These are phyloP conservation scores for Lithophane ornitopus DNA, from an alignment of 2,888 invertebrate species.

Conservation along the genomic window DNA sequence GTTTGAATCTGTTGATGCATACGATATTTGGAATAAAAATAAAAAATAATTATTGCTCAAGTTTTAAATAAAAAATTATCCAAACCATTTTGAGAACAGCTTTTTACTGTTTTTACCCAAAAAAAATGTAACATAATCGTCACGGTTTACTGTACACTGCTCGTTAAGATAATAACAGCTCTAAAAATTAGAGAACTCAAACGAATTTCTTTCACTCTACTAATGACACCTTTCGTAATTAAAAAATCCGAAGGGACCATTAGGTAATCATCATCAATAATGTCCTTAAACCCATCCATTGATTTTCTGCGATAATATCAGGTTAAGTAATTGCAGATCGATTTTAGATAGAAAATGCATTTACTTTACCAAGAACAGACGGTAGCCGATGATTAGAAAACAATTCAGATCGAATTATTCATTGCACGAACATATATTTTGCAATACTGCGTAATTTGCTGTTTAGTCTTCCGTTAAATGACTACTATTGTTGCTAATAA, in stretches of 20 bases:
- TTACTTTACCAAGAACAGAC: conserved; percentile 40
- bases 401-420: conserved; percentile 67
- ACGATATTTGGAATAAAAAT: neutral
- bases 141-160: neutral
- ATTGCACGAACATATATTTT: conserved; percentile 64
- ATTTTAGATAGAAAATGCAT: conserved; percentile 50
- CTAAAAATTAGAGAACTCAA: conserved; percentile 31
- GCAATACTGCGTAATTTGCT: conserved; percentile 60
- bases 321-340: conserved; percentile 21
- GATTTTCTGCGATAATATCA: conserved; percentile 32
- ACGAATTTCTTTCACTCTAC: conserved; percentile 33
- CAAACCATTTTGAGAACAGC: neutral
- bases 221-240: conserved; percentile 46
- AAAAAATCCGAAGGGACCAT: conserved; percentile 33
- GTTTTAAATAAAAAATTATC: neutral
- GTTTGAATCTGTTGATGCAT: neutral
- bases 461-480: conserved; percentile 65
- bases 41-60: neutral
- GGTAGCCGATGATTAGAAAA: conserved; percentile 62
- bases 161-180: conserved; percentile 36
- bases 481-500: conserved; percentile 56
- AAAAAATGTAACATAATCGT: neutral
- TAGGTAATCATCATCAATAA: conserved; percentile 40
- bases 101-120: neutral
- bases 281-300: conserved; percentile 19